Conservation (phyloP, 2,888 invertebrate genomes). For the Caenorhabditis sp. region DNA sequence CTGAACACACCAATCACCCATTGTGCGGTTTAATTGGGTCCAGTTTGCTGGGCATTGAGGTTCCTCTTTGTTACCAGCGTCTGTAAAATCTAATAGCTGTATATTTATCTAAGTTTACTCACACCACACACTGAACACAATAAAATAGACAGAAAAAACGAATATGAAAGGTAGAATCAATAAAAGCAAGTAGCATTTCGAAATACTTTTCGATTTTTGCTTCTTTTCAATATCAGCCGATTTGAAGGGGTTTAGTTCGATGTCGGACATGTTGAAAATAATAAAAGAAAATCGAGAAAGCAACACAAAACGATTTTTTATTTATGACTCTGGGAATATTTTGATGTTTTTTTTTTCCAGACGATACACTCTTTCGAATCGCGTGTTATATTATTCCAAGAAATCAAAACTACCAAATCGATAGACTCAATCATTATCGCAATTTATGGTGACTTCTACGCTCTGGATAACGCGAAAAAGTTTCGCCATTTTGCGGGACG, state of each 20-base stretch:
- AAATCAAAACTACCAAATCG: too few species aligned
- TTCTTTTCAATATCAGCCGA: not conserved
- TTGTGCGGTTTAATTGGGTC: not conserved
- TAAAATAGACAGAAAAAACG: not conserved
- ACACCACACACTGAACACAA: not conserved
- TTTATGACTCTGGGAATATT: too few species aligned
- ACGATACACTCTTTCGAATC: too few species aligned
- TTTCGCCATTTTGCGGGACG: too few species aligned
- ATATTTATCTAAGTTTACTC: not conserved
- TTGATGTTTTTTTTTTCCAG: too few species aligned
- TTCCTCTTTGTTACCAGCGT: not conserved
- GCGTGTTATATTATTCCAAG: too few species aligned
- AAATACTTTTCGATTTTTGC: not conserved
- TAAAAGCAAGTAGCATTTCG: not conserved
- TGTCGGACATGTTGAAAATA: not conserved
- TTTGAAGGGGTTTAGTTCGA: not conserved
- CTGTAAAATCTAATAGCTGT: not conserved
- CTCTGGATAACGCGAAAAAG: too few species aligned
- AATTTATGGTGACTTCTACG: too few species aligned
- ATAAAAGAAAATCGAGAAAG: too few species aligned
- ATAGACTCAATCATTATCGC: too few species aligned
- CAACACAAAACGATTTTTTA: too few species aligned
- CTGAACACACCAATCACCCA: not conserved
- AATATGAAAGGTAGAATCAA: not conserved
- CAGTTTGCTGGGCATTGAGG: not conserved